phyloP scores from a whole-genome alignment of 2,888 invertebrate species.

The Eubasilissa splendida region DNA sequence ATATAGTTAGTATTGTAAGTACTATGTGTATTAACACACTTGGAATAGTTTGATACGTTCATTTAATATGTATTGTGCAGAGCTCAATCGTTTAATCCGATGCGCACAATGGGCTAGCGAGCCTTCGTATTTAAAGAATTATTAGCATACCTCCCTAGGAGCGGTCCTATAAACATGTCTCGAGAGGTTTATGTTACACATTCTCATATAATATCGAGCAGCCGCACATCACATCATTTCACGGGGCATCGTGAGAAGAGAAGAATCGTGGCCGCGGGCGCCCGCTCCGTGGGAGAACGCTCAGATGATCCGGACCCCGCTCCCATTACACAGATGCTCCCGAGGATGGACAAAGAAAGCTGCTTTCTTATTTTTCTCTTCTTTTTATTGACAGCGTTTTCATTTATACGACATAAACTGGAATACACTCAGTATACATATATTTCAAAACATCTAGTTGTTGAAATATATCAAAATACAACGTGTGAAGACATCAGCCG shows the following conservation, averaged over 20 bases:
- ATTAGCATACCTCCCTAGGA: slow-evolving; percentile 24
- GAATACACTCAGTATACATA: too few relatives aligned
- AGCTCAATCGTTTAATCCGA: slow-evolving; percentile 5
- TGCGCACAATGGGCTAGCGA: background rate
- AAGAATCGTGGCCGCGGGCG: slow-evolving; percentile 34
- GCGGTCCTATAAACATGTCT: slow-evolving; percentile 17
- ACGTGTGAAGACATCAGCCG: too few relatives aligned
- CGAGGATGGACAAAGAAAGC: too few relatives aligned
- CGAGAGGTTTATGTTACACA: slow-evolving; percentile 30
- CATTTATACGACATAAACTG: too few relatives aligned
- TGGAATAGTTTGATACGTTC: too few relatives aligned
- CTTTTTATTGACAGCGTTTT: too few relatives aligned
- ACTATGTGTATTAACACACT: too few relatives aligned
- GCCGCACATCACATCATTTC: slow-evolving; percentile 24
- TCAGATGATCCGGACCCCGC: background rate
- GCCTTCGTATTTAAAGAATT: slow-evolving; percentile 28
- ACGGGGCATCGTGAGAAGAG: slow-evolving; percentile 30
- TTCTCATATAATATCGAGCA: slow-evolving; percentile 33
- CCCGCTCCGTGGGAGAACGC: slow-evolving; percentile 26
- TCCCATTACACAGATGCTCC: too few relatives aligned
- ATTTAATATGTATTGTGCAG: background rate
- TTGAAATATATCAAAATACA: too few relatives aligned
- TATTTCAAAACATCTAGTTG: too few relatives aligned
- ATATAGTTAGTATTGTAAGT: too few relatives aligned
- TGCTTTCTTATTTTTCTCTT: too few relatives aligned